phyloP scores from a whole-genome alignment of 2,888 invertebrate species.

The Meloe dianella region DNA sequence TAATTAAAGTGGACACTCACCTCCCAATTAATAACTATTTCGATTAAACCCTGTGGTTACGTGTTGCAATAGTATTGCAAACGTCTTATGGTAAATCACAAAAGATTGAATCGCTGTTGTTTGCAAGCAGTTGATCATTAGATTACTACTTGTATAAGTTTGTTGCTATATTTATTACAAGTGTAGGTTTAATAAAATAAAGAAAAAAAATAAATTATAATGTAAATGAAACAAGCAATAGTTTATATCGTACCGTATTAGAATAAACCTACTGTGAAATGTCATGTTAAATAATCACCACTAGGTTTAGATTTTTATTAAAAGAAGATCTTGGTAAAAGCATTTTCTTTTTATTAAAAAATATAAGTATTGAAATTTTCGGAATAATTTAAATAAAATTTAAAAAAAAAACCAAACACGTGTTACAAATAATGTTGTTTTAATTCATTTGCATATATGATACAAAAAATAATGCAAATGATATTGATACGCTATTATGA shows the following conservation, averaged over 20 bases:
- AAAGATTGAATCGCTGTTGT: constrained; percentile 24
- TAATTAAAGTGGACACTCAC: background rate
- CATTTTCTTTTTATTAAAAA: too few relatives aligned
- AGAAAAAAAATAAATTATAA: constrained; percentile 16
- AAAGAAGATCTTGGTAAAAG: background rate
- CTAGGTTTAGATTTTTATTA: background rate
- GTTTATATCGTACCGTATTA: constrained; percentile 40
- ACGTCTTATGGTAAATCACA: constrained; percentile 48
- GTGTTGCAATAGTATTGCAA: constrained; percentile 35
- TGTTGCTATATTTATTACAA: constrained; percentile 41
- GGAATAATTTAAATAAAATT: too few relatives aligned
- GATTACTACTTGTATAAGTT: constrained; percentile 41
- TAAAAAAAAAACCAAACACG: too few relatives aligned
- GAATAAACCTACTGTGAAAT: constrained; percentile 29
- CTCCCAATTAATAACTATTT: background rate
- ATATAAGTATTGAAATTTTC: too few relatives aligned
- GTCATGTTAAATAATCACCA: constrained; percentile 31
- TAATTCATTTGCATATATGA: too few relatives aligned
- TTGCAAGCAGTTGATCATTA: constrained; percentile 42
- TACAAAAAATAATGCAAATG: background rate
- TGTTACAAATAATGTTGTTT: too few relatives aligned
- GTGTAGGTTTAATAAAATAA: constrained; percentile 12
- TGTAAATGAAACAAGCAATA: constrained; percentile 32
- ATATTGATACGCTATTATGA: background rate
- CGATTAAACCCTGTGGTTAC: constrained; percentile 31